These are phyloP conservation scores for Synergus japonicus DNA, from an alignment of 2,888 invertebrate genomes.

Conservation along the genomic window DNA sequence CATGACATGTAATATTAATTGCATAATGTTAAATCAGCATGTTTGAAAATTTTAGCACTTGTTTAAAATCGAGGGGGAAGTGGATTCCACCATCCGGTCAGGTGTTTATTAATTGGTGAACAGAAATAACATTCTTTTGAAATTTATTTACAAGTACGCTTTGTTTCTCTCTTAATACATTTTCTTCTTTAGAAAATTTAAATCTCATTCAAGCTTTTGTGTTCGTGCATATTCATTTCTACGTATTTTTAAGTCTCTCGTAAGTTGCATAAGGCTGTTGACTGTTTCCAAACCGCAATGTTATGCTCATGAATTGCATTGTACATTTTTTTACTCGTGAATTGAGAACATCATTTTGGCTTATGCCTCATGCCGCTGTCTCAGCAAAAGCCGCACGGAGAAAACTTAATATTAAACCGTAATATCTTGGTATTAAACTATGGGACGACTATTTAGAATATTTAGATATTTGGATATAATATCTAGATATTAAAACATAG, in stretches of 20 bases:
- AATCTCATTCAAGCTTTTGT: neutral
- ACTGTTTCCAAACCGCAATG: constrained; percentile 25
- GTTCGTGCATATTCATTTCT: constrained; percentile 9
- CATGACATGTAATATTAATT: neutral
- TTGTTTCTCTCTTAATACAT: neutral
- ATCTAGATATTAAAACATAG: too few species aligned
- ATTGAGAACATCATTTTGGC: constrained; percentile 26
- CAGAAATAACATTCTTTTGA: neutral
- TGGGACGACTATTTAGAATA: too few species aligned
- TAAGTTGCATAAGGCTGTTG: constrained; percentile 36
- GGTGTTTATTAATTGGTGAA: neutral
- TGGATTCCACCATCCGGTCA: too few species aligned
- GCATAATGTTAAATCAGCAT: neutral
- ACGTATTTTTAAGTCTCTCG: neutral
- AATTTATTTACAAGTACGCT: neutral
- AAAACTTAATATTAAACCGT: too few species aligned
- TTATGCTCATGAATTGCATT: constrained; percentile 17
- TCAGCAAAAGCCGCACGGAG: constrained; percentile 15
- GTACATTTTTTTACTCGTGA: neutral
- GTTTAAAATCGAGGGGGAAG: too few species aligned
- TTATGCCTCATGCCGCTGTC: neutral
- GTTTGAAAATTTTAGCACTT: neutral
- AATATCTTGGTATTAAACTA: too few species aligned
- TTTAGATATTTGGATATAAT: too few species aligned
- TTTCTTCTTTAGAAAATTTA: neutral